Conservation (phyloP, 1,140 invertebrate species). For the Antheraea mylitta region DNA sequence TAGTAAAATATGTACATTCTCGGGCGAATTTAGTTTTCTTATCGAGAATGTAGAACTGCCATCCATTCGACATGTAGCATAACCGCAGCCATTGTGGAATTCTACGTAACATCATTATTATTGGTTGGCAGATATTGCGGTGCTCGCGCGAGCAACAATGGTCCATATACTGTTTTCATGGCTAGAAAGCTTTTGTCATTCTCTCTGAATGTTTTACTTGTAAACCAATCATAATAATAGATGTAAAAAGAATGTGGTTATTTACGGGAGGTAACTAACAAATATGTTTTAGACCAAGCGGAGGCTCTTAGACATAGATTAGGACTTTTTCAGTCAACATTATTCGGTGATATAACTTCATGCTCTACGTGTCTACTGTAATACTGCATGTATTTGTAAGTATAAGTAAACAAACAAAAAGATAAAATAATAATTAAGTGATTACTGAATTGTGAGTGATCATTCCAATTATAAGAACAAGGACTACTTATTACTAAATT, state of each 20-base stretch:
- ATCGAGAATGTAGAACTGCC: background rate
- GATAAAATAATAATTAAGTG: too few species aligned
- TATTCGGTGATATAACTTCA: too few species aligned
- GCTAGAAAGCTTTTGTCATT: background rate
- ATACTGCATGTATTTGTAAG: too few species aligned
- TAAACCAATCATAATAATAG: background rate
- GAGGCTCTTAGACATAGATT: too few species aligned
- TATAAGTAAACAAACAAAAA: too few species aligned
- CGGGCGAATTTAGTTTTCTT: background rate
- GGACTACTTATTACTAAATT: too few species aligned
- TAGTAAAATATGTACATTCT: background rate
- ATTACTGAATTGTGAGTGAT: too few species aligned
- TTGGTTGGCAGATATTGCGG: background rate
- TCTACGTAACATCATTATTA: constrained; percentile 34
- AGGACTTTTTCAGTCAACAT: too few species aligned
- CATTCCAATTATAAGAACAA: too few species aligned
- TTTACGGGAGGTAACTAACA: background rate
- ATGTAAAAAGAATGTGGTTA: background rate
- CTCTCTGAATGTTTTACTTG: background rate
- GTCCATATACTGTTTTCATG: background rate
- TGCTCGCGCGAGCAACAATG: constrained; percentile 8
- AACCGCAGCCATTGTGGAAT: constrained; percentile 32
- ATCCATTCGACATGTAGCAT: background rate
- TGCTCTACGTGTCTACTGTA: too few species aligned
- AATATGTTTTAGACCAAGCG: background rate